Percentiles rank a stretch among this genome's conserved stretches.
Conservation (phyloP, 2,113 vertebrate species). For the Burhinus oedicnemus region DNA sequence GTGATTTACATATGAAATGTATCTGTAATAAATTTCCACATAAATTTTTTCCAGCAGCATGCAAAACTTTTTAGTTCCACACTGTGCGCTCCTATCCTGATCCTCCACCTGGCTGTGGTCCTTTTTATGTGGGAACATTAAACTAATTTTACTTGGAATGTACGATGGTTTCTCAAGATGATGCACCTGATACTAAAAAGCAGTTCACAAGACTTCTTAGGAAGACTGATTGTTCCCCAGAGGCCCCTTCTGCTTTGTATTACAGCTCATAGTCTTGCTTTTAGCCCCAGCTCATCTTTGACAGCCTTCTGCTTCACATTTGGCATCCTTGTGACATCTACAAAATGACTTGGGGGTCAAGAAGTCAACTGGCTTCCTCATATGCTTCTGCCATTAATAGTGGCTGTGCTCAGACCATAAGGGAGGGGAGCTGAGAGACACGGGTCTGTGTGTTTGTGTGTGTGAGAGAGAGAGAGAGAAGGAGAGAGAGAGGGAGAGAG, state of each 20-base stretch:
- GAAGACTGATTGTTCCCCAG: constrained; percentile 89
- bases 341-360: constrained; percentile 79
- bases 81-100: constrained; percentile 77
- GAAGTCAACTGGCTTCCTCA: constrained; percentile 80
- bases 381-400: constrained; percentile 82
- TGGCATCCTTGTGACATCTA: constrained; percentile 83
- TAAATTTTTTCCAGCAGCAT: constrained; percentile 84
- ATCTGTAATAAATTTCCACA: constrained; percentile 77
- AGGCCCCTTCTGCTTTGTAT: constrained; percentile 82
- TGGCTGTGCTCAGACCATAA: neutral
- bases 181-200: constrained; percentile 98
- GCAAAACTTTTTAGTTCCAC: constrained; percentile 94
- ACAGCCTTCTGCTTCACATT: constrained; percentile 85
- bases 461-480: neutral
- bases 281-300: constrained; percentile 78
- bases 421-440: neutral
- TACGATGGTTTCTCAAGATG: constrained; percentile 96
- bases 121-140: constrained; percentile 92
- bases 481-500: neutral
- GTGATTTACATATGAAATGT: constrained; percentile 81
- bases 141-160: constrained; percentile 95
- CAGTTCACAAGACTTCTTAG: constrained; percentile 87
- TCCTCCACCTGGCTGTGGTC: constrained; percentile 87
- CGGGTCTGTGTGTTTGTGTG: neutral
- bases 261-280: constrained; percentile 80